Conservation (phyloP, 2,888 invertebrate genomes). For the Pyrocoelia pectoralis region DNA sequence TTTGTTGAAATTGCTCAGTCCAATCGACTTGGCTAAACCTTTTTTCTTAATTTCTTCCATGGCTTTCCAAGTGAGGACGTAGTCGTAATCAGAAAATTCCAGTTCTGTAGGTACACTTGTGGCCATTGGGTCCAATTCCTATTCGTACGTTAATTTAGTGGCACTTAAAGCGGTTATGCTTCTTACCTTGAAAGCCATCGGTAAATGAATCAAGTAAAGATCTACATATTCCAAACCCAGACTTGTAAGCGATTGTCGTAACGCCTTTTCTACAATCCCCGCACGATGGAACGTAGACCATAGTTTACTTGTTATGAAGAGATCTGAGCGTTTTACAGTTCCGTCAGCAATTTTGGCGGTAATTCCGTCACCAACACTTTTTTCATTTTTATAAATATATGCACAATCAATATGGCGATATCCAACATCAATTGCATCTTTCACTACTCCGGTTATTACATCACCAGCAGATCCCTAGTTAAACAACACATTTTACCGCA, state of each 20-base stretch:
- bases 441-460: conserved; percentile 63
- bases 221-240: conserved; percentile 83
- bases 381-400: conserved; percentile 73
- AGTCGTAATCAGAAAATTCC: conserved; percentile 59
- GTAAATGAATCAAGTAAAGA: conserved; percentile 93
- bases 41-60: conserved; percentile 75
- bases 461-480: conserved; percentile 44
- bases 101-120: not conserved
- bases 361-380: conserved; percentile 74
- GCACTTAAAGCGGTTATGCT: not conserved
- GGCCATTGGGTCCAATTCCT: too few species aligned
- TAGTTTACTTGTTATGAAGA: conserved; percentile 75
- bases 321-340: conserved; percentile 72
- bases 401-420: conserved; percentile 83
- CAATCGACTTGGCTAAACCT: conserved; percentile 77
- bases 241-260: conserved; percentile 73
- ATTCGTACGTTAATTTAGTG: too few species aligned
- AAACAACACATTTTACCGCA: too few species aligned
- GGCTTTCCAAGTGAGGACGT: conserved; percentile 76
- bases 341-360: conserved; percentile 70
- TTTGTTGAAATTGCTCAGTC: conserved; percentile 84
- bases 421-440: conserved; percentile 77
- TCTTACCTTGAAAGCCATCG: conserved; percentile 78
- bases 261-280: conserved; percentile 75
- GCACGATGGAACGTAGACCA: conserved; percentile 86